phyloP scores from a whole-genome alignment of 2,888 invertebrate genomes.

The Papilio protenor region DNA sequence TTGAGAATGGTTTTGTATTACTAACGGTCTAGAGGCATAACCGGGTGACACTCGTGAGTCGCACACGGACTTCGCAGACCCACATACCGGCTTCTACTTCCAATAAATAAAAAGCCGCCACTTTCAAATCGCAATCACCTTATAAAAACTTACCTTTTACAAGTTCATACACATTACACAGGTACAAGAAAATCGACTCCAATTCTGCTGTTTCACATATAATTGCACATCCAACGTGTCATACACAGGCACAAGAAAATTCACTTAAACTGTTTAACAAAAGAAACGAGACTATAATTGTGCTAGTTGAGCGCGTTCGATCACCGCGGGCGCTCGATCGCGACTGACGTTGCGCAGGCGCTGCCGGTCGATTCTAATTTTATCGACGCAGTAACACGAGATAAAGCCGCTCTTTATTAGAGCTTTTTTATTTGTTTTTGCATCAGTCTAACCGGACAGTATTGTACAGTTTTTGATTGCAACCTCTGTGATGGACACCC shows the following conservation, averaged over 20 bases:
- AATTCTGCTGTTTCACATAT: slow-evolving; percentile 50
- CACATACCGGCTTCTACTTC: slow-evolving; percentile 44
- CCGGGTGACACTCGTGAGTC: slow-evolving; percentile 48
- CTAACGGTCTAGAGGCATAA: slow-evolving; percentile 43
- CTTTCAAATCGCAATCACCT: slow-evolving; percentile 52
- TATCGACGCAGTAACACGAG: slow-evolving; percentile 82
- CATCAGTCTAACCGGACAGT: slow-evolving; percentile 57
- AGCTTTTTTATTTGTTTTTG: slow-evolving; percentile 70
- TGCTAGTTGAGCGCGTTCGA: slow-evolving; percentile 52
- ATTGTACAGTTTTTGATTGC: slow-evolving; percentile 31
- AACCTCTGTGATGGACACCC: slow-evolving; percentile 5
- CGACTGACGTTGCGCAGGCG: slow-evolving; percentile 60
- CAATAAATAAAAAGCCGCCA: slow-evolving; percentile 49
- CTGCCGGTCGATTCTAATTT: slow-evolving; percentile 76
- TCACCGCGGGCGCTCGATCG: slow-evolving; percentile 58
- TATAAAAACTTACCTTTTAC: slow-evolving; percentile 64
- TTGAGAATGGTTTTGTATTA: slow-evolving; percentile 18
- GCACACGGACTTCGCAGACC: slow-evolving; percentile 49
- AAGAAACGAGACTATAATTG: slow-evolving; percentile 59
- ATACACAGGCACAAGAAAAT: slow-evolving; percentile 69
- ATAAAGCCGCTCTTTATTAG: slow-evolving; percentile 80
- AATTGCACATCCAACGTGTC: slow-evolving; percentile 56
- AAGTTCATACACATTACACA: slow-evolving; percentile 64
- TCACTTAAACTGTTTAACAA: slow-evolving; percentile 61
- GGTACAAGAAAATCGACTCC: slow-evolving; percentile 33